These are phyloP conservation scores for Drosophila lowei DNA, from an alignment of 1,140 invertebrate genomes.

Conservation along the genomic window DNA sequence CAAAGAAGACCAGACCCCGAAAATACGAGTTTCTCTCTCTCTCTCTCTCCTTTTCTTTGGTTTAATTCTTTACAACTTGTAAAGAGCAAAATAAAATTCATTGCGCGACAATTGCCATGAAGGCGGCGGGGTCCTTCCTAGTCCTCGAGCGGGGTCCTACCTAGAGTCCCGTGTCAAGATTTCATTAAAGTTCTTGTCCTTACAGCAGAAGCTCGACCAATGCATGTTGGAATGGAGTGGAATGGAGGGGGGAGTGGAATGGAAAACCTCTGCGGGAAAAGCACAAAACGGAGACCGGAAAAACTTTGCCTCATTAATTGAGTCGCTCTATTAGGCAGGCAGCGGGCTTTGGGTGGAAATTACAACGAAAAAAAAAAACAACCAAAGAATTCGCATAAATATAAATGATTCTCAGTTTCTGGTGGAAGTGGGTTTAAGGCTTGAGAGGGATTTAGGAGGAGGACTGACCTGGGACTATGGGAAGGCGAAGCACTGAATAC, in stretches of 20 bases:
- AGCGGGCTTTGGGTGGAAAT: conserved; percentile 5
- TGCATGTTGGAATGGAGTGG: conserved; percentile 37
- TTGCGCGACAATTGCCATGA: conserved; percentile 66
- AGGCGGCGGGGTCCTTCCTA: background rate
- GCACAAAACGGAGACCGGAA: conserved; percentile 29
- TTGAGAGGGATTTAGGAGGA: conserved; percentile 1
- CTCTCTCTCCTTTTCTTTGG: conserved; percentile 25
- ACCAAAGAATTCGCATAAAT: conserved; percentile 65
- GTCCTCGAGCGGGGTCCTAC: conserved; percentile 5
- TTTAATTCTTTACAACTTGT: conserved; percentile 60
- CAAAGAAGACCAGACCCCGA: conserved; percentile 11
- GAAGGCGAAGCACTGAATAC: conserved; percentile 5
- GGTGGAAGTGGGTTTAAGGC: background rate
- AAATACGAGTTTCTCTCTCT: conserved; percentile 47
- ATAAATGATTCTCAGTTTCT: conserved; percentile 53
- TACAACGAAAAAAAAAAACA: conserved; percentile 24
- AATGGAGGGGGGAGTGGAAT: conserved; percentile 10
- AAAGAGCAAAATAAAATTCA: conserved; percentile 74
- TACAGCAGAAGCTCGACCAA: conserved; percentile 61
- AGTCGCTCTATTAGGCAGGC: conserved; percentile 70
- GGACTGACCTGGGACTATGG: background rate
- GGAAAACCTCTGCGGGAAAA: background rate
- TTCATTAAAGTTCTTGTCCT: conserved; percentile 66
- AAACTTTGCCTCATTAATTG: conserved; percentile 76
- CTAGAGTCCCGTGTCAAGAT: conserved; percentile 68